Base-by-base conservation (phyloP, 2,113 vertebrate genomes). In the Oncorhynchus clarkii region DNA sequence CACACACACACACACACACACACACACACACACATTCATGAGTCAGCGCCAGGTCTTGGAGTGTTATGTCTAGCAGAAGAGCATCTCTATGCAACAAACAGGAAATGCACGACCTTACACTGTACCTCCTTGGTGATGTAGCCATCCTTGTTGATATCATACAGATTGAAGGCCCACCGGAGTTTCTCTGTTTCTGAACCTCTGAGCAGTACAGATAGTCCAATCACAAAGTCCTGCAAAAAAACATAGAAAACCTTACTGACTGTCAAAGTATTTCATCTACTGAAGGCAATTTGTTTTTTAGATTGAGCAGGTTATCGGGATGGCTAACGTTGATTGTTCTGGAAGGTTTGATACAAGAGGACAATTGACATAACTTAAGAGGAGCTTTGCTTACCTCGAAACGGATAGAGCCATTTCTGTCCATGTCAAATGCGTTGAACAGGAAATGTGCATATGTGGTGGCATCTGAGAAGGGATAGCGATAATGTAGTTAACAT, bases 101-200 rank as follows among this genome's bases (percentile, higher is more conserved):
- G 18, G 16, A 34, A 45, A 27, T 20, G 11, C 29, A 5, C 3
- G 0, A 11, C 13, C 9, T 59, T 6, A n/a, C 3, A 20, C 67
- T 24, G 3, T 93, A 96, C 96, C 92, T 97, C 94, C 92, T 95
- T 96, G 84, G 95, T 97, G 85, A 97, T 93, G 80, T 93, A 95
- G 70, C 96, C 96, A 9, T 96, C 96, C 85, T 96, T 96, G 79
- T 96, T 96, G 84, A 96, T 96, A 81, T 96, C 96, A 77, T 97
- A 96, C 77, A 97, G 91, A 89, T 96, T 97, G 91, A 97, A 97
- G 75, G 96, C 96, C 96, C 96, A 97, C 78, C 93, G 94, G 76
- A 97, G 92, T 88, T 97, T 97, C 89, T 96, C 96, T 72, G 94
- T 93, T 78, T 96, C 93, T 70, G 96, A 95, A 72, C 96, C 96